These are phyloP conservation scores for Polydrusus cervinus DNA, from an alignment of 2,888 invertebrate species.

Conservation along the genomic window DNA sequence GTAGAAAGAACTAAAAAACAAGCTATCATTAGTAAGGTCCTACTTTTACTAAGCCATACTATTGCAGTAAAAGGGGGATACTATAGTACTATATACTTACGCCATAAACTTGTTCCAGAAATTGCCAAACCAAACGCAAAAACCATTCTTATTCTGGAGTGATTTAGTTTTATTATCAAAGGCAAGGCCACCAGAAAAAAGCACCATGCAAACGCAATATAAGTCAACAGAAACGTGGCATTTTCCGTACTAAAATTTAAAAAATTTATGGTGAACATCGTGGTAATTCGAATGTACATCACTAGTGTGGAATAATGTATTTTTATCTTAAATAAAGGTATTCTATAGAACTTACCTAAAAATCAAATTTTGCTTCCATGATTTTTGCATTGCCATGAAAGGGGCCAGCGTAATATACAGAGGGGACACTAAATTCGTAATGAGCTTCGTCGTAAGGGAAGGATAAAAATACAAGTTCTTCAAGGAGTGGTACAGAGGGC, in stretches of 20 bases:
- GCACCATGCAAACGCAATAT: conserved; percentile 62
- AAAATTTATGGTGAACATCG: not conserved
- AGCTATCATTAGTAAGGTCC: not conserved
- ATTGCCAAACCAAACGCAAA: conserved; percentile 58
- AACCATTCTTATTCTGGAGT: conserved; percentile 54
- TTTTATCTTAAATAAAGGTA: too few species aligned
- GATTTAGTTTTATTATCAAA: conserved; percentile 56
- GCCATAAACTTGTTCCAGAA: conserved; percentile 57
- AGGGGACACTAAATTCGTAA: conserved; percentile 51
- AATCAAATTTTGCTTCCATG: conserved; percentile 43
- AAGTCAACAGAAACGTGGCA: conserved; percentile 60
- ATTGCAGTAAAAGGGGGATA: too few species aligned
- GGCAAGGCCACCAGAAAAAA: conserved; percentile 60
- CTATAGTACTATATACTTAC: conserved; percentile 59
- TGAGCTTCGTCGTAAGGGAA: conserved; percentile 55
- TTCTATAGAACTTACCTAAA: conserved; percentile 10
- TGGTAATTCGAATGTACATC: too few species aligned
- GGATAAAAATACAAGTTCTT: conserved; percentile 60
- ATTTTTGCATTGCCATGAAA: conserved; percentile 56
- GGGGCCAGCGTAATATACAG: conserved; percentile 58
- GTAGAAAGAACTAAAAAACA: conserved; percentile 58
- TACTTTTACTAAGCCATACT: too few species aligned
- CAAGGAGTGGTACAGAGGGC: conserved; percentile 54
- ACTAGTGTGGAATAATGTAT: too few species aligned
- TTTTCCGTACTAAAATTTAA: conserved; percentile 54